Evolutionary conservation across 1,140 invertebrate species (phyloP), one percentile per base, ranked within the genome.

Genomic region (Augochlora pura): DNA sequence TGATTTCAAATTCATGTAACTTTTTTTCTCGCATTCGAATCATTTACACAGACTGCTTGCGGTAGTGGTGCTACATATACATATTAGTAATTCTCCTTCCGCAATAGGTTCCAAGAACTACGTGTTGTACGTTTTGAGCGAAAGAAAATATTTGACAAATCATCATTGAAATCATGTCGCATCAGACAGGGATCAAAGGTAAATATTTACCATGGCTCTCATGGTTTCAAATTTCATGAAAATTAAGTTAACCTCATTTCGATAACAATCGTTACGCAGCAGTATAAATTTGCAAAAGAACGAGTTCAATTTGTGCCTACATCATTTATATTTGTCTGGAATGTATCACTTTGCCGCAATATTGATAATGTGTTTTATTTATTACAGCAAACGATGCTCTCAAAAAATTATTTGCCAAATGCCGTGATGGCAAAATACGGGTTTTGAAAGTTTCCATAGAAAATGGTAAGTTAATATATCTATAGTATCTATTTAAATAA

Each of bases 361-460:
- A 65, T 70, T 69, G 32, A 85, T 74, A 66, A 80, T 65, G 81
- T 77, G 81, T 77, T 84, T 70, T 80, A 86, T 85, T 86, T 86
- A 76, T 95, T 95, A 86, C 90, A 98, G 97, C 96, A 18, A 98
- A 98, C 93, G 95, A 96, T 85, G 94, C 96, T 71, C 92, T 98
- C 57, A 95, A 95, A 84, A 96, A 96, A 89, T 96, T 97, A 89
- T 97, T 98, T 83, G 95, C 95, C 1, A 97, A 97, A 93, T 97
- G 96, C 80, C 95, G 96, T 81, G 96, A 96, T 92, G 96, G 96
- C 39, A 96, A 96, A 92, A 94, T 97, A 71, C 94, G 97, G 79
- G 93, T 96, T 25, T 91, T 98, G 70, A 98, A 97, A 94, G 94
- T 98, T 79, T 96, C 96, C 21, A 98, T 98, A 81, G 95, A 97